A percentile compares a stretch with the other conserved stretches of the same genome.
phyloP scores from a whole-genome alignment of 30 jellyfish, hydroid and myxozoan species.

The Cassiopea xamachana region DNA sequence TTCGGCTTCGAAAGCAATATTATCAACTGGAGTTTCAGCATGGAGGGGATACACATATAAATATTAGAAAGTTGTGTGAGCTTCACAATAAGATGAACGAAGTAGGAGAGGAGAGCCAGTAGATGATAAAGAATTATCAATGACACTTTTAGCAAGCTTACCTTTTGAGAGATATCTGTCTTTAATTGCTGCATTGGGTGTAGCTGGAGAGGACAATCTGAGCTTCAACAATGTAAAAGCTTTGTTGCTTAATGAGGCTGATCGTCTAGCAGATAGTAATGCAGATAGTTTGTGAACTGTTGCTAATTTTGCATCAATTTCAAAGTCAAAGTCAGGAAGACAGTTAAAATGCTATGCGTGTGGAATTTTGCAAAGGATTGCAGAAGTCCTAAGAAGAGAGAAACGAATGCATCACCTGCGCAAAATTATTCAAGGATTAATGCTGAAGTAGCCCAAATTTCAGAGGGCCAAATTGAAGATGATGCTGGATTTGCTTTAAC shows the following conservation, averaged over 20 bases:
- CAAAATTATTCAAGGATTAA: too few relatives aligned
- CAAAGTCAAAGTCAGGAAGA: not conserved
- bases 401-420: not conserved
- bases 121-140: slow-evolving; percentile 53
- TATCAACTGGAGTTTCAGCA: slow-evolving; percentile 49
- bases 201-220: slow-evolving; percentile 41
- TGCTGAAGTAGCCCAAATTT: not conserved
- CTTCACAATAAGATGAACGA: slow-evolving; percentile 48
- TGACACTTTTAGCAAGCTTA: slow-evolving; percentile 43
- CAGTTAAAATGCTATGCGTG: not conserved
- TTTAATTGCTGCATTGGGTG: slow-evolving; percentile 43
- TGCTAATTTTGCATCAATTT: slow-evolving; percentile 24
- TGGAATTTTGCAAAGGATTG: slow-evolving; percentile 4
- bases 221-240: slow-evolving; percentile 25
- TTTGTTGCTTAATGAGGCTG: slow-evolving; percentile 28
- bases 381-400: not conserved
- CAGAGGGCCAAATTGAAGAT: not conserved
- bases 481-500: not conserved
- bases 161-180: slow-evolving; percentile 34
- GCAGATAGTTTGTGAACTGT: not conserved
- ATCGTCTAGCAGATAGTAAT: slow-evolving; percentile 20
- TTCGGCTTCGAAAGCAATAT: slow-evolving; percentile 20
- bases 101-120: slow-evolving; percentile 42
- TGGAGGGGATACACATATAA: slow-evolving; percentile 26
- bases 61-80: slow-evolving; percentile 43